Evolutionary conservation across 2,888 invertebrate genomes (phyloP).

Genomic region (Sarcophaga rosellei): DNA sequence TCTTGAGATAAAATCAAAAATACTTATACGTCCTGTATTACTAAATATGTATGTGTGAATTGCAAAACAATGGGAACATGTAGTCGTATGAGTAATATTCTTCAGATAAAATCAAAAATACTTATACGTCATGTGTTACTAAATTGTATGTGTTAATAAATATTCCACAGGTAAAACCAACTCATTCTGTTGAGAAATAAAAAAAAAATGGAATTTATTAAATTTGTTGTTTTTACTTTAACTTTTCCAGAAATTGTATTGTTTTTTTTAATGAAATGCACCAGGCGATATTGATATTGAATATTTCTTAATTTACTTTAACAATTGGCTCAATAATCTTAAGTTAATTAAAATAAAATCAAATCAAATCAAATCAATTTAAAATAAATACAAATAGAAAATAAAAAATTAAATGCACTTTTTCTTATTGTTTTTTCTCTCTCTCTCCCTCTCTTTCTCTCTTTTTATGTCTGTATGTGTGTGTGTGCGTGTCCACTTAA

Average conservation of each 20-base stretch:
- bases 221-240: too few relatives aligned
- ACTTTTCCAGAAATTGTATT: not conserved
- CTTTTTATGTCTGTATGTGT: constrained; percentile 40
- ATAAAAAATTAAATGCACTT: constrained; percentile 28
- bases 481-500: constrained; percentile 34
- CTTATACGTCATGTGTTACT: too few relatives aligned
- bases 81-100: too few relatives aligned
- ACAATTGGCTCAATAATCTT: not conserved
- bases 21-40: too few relatives aligned
- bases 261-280: not conserved
- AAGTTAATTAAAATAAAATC: not conserved
- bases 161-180: too few relatives aligned
- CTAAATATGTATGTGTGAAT: too few relatives aligned
- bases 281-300: not conserved
- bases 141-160: too few relatives aligned
- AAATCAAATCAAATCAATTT: not conserved
- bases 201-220: too few relatives aligned
- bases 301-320: not conserved
- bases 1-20: too few relatives aligned
- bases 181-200: too few relatives aligned
- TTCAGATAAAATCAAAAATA: too few relatives aligned
- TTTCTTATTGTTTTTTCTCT: constrained; percentile 53
- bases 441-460: constrained; percentile 41
- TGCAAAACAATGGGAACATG: too few relatives aligned
- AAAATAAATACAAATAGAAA: constrained; percentile 9